Conservation (phyloP, 2,797 vertebrate genomes). For the Orestias chungarensis region DNA sequence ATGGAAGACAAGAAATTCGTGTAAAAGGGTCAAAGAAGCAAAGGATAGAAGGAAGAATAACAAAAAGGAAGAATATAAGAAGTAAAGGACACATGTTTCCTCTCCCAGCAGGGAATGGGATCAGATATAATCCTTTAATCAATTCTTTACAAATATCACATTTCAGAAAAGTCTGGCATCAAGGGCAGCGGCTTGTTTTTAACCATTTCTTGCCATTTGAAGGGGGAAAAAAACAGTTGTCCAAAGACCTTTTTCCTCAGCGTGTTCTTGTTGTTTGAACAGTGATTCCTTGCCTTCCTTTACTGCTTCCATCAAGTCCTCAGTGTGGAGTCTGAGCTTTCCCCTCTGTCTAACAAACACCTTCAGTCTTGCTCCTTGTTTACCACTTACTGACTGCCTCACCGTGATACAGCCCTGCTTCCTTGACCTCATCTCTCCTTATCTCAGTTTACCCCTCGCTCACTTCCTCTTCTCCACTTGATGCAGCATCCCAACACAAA, state of each 20-base stretch:
- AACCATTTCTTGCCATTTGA: neutral
- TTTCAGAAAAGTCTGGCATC: too few species aligned
- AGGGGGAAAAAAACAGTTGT: neutral
- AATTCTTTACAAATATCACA: too few species aligned
- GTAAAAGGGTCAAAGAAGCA: neutral
- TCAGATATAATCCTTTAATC: neutral
- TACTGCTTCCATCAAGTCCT: neutral
- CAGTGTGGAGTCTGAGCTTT: conserved; percentile 14
- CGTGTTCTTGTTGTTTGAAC: conserved; percentile 22
- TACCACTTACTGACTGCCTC: conserved; percentile 18
- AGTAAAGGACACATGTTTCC: neutral
- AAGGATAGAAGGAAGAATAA: neutral
- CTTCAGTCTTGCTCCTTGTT: conserved; percentile 27
- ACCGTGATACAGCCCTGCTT: neutral
- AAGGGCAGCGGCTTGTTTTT: neutral
- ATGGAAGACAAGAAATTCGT: too few species aligned
- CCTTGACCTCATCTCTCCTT: conserved; percentile 11
- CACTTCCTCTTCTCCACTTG: conserved; percentile 18
- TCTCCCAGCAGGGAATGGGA: neutral
- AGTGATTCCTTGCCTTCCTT: conserved; percentile 17
- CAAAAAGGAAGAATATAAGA: neutral
- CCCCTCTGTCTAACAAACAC: conserved; percentile 28
- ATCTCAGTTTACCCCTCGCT: conserved; percentile 16
- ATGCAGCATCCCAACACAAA: too few species aligned
- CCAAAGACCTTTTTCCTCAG: conserved; percentile 14